Evolutionary conservation across 2,113 vertebrate species (phyloP).

Genomic region (Cebus imitator): DNA sequence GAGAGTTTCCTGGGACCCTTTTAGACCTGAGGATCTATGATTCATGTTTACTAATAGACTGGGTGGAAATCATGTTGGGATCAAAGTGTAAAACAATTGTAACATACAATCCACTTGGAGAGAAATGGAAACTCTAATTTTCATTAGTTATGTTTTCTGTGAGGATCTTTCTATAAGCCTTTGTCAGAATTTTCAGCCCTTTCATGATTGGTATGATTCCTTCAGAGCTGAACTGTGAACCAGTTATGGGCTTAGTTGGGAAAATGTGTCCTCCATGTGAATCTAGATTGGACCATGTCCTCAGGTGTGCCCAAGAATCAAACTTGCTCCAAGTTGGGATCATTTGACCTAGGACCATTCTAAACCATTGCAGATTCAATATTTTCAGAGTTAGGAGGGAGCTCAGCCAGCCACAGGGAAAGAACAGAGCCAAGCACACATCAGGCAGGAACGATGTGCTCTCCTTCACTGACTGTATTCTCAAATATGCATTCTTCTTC

Average conservation of each 20-base stretch:
- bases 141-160: not conserved
- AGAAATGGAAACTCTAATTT: not conserved
- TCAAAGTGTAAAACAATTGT: not conserved
- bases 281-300: not conserved
- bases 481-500: not conserved
- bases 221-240: not conserved
- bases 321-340: not conserved
- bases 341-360: not conserved
- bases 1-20: not conserved
- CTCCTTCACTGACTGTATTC: not conserved
- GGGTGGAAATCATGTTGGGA: not conserved
- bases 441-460: not conserved
- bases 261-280: not conserved
- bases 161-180: not conserved
- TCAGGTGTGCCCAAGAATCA: not conserved
- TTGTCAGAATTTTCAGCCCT: not conserved
- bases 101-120: not conserved
- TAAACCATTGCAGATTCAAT: not conserved
- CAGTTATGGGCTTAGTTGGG: not conserved
- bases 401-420: not conserved
- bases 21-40: not conserved
- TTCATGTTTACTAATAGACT: not conserved
- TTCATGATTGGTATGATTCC: not conserved
- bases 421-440: too few species aligned
- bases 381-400: not conserved